phyloP scores from a whole-genome alignment of 2,888 invertebrate species.

The Spilarctia lutea region DNA sequence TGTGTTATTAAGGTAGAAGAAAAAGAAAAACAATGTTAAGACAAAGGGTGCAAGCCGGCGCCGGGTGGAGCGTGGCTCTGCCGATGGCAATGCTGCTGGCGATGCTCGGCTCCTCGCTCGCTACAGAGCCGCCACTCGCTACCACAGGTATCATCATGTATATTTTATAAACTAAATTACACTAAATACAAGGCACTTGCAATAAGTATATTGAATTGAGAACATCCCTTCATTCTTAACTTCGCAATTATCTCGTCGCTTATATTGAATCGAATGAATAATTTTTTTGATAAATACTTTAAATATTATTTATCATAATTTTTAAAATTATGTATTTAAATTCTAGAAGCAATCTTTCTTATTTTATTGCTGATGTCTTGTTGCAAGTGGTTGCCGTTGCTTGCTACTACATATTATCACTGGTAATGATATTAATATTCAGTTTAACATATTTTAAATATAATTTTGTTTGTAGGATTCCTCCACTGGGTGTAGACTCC shows the following conservation, averaged over 20 bases:
- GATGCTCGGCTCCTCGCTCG: constrained; percentile 30
- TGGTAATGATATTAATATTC: constrained; percentile 1
- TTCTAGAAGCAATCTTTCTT: neutral
- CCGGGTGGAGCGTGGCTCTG: constrained; percentile 33
- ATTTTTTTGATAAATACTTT: too few species aligned
- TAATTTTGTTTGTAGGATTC: constrained; percentile 22
- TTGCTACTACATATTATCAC: too few species aligned
- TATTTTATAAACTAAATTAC: neutral
- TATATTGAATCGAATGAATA: neutral
- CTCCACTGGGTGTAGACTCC: constrained; percentile 17
- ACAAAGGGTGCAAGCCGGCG: constrained; percentile 39
- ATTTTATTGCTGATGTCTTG: neutral
- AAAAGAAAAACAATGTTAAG: constrained; percentile 27
- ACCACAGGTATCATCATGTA: constrained; percentile 15
- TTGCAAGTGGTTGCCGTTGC: neutral
- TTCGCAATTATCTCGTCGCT: neutral
- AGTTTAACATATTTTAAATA: constrained; percentile 2
- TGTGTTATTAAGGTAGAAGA: constrained; percentile 18
- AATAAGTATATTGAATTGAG: neutral
- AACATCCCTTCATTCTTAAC: neutral
- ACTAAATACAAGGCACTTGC: neutral
- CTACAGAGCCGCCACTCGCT: constrained; percentile 7
- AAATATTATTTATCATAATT: too few species aligned
- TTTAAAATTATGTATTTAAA: too few species aligned
- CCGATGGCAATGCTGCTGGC: constrained; percentile 39